phyloP scores from a whole-genome alignment of 2,113 vertebrate species.

The Pristiophorus japonicus region DNA sequence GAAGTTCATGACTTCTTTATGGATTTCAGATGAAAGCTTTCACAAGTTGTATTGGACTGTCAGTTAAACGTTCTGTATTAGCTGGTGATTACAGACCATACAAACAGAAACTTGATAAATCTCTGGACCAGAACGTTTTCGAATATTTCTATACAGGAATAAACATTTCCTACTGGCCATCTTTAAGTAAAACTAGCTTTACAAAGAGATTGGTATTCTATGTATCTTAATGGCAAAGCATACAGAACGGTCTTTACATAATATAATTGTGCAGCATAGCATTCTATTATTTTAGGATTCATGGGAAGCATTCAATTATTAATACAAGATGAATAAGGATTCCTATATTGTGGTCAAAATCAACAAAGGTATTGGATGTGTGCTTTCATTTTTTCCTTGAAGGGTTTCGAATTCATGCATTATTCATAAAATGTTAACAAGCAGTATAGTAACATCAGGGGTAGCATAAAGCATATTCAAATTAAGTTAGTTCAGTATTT shows the following conservation, averaged over 20 bases:
- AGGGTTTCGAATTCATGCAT: constrained; percentile 31
- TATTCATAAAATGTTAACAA: constrained; percentile 32
- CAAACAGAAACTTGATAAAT: neutral
- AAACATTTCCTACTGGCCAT: neutral
- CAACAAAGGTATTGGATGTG: neutral
- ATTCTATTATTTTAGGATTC: neutral
- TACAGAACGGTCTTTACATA: neutral
- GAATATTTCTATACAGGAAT: neutral
- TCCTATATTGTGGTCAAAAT: constrained; percentile 17
- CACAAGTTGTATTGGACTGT: neutral
- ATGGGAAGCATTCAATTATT: constrained; percentile 7
- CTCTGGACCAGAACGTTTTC: neutral
- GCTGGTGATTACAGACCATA: neutral
- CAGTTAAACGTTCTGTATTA: neutral
- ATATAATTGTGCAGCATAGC: neutral
- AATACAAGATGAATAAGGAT: constrained; percentile 28
- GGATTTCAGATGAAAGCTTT: neutral
- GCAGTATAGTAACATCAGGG: neutral
- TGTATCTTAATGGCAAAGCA: neutral
- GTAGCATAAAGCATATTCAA: neutral
- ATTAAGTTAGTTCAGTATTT: neutral
- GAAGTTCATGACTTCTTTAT: neutral
- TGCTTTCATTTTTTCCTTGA: neutral
- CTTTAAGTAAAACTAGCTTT: neutral
- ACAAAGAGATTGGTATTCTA: too few species aligned